phyloP scores from a whole-genome alignment of 2,888 invertebrate species.

The Globia sparganii region DNA sequence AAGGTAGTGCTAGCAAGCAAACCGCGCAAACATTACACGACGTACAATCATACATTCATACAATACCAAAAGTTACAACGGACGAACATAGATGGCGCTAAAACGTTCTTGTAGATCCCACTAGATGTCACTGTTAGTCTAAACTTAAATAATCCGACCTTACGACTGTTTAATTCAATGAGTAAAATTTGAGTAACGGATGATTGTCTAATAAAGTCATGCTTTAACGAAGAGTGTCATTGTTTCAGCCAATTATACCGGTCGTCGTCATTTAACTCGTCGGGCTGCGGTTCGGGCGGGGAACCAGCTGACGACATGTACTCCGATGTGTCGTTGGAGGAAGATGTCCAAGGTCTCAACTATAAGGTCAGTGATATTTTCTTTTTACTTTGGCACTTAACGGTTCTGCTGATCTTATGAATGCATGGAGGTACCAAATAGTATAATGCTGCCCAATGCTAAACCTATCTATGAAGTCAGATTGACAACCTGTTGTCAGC shows the following conservation, averaged over 20 bases:
- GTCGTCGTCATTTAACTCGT: conserved; percentile 98
- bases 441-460: background rate
- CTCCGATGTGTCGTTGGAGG: conserved; percentile 97
- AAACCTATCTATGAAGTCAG: background rate
- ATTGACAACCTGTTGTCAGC: background rate
- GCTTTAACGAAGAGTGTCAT: conserved; percentile 63
- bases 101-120: conserved; percentile 16
- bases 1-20: conserved; percentile 77
- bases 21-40: conserved; percentile 29
- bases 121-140: conserved; percentile 71
- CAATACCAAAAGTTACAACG: conserved; percentile 17
- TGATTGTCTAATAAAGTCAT: conserved; percentile 44
- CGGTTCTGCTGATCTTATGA: background rate
- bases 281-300: conserved; percentile 97
- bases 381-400: background rate
- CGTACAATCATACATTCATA: too few species aligned
- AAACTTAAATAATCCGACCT: conserved; percentile 1
- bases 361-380: conserved; percentile 93
- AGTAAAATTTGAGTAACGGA: conserved; percentile 41
- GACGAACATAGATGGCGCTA: conserved; percentile 72
- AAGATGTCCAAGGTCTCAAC: conserved; percentile 98
- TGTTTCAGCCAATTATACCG: conserved; percentile 96
- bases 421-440: background rate
- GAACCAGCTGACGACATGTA: conserved; percentile 98
- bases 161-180: conserved; percentile 29